Base-by-base conservation (phyloP, 2,797 vertebrate species). In the Antrozous pallidus region DNA sequence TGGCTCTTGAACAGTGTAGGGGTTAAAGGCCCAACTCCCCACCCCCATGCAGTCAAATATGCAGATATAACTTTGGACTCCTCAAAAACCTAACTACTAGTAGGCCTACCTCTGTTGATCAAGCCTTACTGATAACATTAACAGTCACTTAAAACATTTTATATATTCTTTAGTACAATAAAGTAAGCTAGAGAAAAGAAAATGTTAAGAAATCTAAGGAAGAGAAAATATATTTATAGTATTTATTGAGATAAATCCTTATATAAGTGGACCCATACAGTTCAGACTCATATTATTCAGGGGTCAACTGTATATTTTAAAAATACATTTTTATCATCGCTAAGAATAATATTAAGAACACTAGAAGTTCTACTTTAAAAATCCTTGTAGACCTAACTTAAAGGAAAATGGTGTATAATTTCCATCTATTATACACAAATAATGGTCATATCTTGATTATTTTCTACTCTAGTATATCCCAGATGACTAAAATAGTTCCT, bases 281-380 rank as follows among this genome's bases (percentile, higher is more conserved):
- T 65, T 82, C 42, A 65, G 26, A 26, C 22, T 14, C 40, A 8
- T 81, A 63, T 82, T 82, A 45, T 82, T 82, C 79, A 82, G 65
- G 42, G 40, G 56, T 65, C 31, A 82, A 14, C 20, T 65, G 13
- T 47, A 14, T 80, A 14, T 24, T 88, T 73, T 45, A 38, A 91
- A 93, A 88, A 28, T 91, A 87, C 0, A 77, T 90, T 94, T 89
- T 93, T 45, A 58, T 74, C 4, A 8, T 82, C 81, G 26, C 94
- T 80, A 63, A 91, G 56, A 79, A 13, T 84, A 84, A 61, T 86
- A 71, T 24, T 93, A 80, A 77, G 24, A 67, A 36, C 40, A 78
- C 10, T 47, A 14, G 65, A 83, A 83, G 10, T 69, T 79, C 17
- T 58, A 18, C 49, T 96, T 91, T 71, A 70, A 93, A 92, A 94